Conservation (phyloP, 2,113 vertebrate genomes). For the Prionailurus viverrinus region DNA sequence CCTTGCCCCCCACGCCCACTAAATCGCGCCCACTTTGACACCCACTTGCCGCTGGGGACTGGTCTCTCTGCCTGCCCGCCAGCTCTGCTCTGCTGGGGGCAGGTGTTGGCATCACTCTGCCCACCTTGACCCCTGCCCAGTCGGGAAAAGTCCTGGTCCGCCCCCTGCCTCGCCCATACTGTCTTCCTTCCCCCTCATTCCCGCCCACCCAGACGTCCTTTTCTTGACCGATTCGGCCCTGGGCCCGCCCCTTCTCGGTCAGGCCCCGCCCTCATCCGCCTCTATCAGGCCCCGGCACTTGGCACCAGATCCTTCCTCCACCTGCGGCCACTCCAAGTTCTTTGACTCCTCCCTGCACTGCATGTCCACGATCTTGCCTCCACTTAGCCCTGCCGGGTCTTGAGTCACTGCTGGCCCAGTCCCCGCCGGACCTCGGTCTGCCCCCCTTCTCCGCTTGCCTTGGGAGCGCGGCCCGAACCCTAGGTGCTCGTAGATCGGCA, state of each 20-base stretch:
- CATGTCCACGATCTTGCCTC: accelerated
- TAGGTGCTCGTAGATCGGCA: neutral
- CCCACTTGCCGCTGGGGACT: accelerated
- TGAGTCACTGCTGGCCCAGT: neutral
- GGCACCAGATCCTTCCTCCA: too few relatives aligned
- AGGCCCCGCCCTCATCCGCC: neutral
- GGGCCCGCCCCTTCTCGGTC: too few relatives aligned
- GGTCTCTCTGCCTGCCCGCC: accelerated
- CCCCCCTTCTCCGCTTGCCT: conserved; percentile 72
- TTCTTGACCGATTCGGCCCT: accelerated
- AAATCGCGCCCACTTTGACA: neutral
- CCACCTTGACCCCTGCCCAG: too few relatives aligned
- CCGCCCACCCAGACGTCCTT: accelerated
- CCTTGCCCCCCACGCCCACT: accelerated
- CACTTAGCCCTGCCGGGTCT: accelerated
- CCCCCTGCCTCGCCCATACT: too few relatives aligned
- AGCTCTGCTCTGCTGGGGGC: neutral
- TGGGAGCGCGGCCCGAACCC: neutral
- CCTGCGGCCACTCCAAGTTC: neutral
- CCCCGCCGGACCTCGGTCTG: accelerated
- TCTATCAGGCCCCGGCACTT: accelerated
- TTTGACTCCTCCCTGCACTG: neutral
- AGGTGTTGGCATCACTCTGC: neutral
- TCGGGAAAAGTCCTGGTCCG: accelerated
- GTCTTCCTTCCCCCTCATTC: neutral